phyloP scores from a whole-genome alignment of 2,888 invertebrate species.

The Sepioteuthis lessoniana region DNA sequence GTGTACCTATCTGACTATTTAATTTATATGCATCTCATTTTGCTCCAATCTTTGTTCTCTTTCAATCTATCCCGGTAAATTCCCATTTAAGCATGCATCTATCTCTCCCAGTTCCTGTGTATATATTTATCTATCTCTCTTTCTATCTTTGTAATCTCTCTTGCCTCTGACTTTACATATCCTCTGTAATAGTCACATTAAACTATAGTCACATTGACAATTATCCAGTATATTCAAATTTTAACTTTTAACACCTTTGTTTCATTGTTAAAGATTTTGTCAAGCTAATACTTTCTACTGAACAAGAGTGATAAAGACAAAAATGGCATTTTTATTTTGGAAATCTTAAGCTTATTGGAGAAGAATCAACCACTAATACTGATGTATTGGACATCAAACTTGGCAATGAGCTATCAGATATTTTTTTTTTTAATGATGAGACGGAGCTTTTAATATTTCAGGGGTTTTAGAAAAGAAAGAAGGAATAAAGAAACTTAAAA shows the following conservation, averaged over 20 bases:
- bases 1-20: too few relatives aligned
- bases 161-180: background rate
- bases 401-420: background rate
- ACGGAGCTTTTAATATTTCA: background rate
- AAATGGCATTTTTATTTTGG: background rate
- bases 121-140: background rate
- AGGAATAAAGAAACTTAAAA: too few relatives aligned
- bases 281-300: background rate
- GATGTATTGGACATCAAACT: background rate
- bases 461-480: background rate
- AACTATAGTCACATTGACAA: background rate
- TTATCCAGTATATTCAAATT: background rate
- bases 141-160: background rate
- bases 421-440: background rate
- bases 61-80: too few relatives aligned
- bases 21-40: too few relatives aligned
- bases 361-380: background rate
- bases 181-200: background rate
- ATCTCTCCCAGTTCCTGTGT: background rate
- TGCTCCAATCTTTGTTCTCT: too few relatives aligned
- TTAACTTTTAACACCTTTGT: background rate
- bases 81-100: too few relatives aligned
- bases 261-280: background rate
- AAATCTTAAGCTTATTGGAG: background rate
- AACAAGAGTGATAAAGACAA: background rate